Conservation (phyloP, 2,797 vertebrate species). For the Chloroceryle inda region DNA sequence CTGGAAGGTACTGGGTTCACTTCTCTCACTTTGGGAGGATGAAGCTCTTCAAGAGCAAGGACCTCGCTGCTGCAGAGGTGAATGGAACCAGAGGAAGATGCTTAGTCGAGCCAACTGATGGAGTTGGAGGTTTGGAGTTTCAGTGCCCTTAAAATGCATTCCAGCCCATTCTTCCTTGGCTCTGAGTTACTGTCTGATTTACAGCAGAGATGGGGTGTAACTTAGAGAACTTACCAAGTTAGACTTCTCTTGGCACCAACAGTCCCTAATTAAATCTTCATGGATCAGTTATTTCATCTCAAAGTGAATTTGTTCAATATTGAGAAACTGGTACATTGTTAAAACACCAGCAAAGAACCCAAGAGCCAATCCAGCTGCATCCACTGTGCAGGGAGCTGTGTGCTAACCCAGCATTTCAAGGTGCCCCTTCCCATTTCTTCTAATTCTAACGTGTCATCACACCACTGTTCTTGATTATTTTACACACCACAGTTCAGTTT, state of each 20-base stretch:
- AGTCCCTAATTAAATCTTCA: conserved; percentile 5
- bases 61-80: neutral
- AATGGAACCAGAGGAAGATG: neutral
- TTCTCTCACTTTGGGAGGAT: neutral
- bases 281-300: neutral
- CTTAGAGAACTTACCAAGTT: neutral
- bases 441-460: neutral
- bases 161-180: neutral
- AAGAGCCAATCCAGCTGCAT: neutral
- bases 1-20: neutral
- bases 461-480: neutral
- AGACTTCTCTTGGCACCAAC: neutral
- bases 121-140: neutral
- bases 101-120: neutral
- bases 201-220: neutral
- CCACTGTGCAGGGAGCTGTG: neutral
- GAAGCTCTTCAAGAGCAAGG: neutral
- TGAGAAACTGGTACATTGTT: neutral
- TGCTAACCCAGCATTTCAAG: neutral
- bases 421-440: neutral
- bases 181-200: neutral
- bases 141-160: neutral
- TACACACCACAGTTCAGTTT: neutral
- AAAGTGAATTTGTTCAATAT: neutral
- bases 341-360: neutral